Percentiles rank a stretch among this genome's conserved stretches.
Evolutionary conservation across 2,797 vertebrate genomes (phyloP).

Genomic region (Anguilla pacifica): DNA sequence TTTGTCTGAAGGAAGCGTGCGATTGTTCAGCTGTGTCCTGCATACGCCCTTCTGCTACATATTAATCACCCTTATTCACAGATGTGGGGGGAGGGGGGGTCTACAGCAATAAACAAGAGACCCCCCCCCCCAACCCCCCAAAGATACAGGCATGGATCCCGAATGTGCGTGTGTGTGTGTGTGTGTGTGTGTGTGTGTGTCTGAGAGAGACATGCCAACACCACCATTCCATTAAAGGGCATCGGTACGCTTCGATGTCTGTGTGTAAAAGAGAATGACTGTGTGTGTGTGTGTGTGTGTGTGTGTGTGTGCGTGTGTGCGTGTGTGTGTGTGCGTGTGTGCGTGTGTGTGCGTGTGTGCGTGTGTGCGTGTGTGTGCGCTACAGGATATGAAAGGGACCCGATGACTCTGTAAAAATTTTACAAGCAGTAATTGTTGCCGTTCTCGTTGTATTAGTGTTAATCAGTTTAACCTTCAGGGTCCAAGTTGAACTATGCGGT

Average conservation of each 20-base stretch:
- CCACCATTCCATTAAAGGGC: no score
- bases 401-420: no score
- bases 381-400: not conserved
- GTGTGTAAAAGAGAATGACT: not conserved
- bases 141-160: not conserved
- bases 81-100: not conserved
- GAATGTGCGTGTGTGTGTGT: not conserved
- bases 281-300: not conserved
- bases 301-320: not conserved
- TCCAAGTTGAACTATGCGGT: no score
- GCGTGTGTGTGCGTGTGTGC: not conserved
- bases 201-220: no score
- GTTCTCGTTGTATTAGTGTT: no score
- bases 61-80: conserved; percentile 23
- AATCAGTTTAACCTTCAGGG: no score
- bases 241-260: no score
- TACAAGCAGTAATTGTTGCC: no score
- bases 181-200: conserved; percentile 7
- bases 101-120: not conserved
- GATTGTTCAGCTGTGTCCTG: not conserved
- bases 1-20: conserved; percentile 22
- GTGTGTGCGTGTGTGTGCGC: not conserved
- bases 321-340: not conserved
- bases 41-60: not conserved
- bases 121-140: no score